These are phyloP conservation scores for Corythornis leucogaster DNA, from an alignment of 2,797 vertebrate species.

Conservation along the genomic window DNA sequence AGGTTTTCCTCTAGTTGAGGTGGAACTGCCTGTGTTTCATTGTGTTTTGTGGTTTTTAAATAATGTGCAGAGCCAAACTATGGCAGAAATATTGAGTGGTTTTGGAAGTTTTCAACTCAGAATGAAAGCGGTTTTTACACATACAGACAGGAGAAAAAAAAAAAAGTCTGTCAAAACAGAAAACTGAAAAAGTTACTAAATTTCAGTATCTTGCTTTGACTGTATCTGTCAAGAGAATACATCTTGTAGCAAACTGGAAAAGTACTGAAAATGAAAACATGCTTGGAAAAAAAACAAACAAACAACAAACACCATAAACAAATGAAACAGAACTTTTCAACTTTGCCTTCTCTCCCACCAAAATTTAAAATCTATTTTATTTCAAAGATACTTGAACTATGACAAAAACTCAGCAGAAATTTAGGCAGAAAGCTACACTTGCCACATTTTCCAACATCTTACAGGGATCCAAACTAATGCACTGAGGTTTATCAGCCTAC, in stretches of 20 bases:
- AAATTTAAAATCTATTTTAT: background rate
- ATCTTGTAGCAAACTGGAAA: background rate
- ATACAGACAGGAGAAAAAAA: background rate
- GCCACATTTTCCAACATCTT: background rate
- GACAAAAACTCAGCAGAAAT: background rate
- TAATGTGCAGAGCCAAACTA: background rate
- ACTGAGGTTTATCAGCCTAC: background rate
- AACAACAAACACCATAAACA: no score
- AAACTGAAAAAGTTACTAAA: background rate
- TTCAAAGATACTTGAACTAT: background rate
- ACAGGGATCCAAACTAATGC: background rate
- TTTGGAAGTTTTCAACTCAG: background rate
- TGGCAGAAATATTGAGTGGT: background rate
- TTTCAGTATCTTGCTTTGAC: background rate
- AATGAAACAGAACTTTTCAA: background rate
- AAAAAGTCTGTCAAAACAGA: background rate
- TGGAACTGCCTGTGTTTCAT: no score
- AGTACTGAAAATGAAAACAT: background rate
- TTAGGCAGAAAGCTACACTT: background rate
- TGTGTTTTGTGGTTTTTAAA: background rate
- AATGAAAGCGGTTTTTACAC: background rate
- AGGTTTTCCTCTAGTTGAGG: no score
- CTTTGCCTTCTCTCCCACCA: no score
- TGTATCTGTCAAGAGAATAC: background rate
- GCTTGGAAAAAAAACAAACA: background rate